Conservation (phyloP, 2,797 vertebrate species). For the Spondyliosoma cantharus region DNA sequence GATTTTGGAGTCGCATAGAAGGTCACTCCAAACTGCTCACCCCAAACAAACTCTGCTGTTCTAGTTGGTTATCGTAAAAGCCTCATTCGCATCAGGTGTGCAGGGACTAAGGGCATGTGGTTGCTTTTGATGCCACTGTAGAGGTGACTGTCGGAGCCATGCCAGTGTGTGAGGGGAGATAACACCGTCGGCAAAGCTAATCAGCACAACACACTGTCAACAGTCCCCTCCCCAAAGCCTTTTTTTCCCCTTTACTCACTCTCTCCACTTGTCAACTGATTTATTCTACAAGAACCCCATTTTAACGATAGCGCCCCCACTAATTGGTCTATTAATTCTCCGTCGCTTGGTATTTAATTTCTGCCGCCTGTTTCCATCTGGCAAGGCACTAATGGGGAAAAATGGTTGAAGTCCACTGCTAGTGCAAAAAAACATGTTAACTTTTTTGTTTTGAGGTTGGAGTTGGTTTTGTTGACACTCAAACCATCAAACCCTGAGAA, state of each 20-base stretch:
- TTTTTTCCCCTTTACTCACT: conserved; percentile 52
- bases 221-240: conserved; percentile 27
- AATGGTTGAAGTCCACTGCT: conserved; percentile 47
- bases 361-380: conserved; percentile 66
- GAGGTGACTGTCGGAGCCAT: conserved; percentile 55
- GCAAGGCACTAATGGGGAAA: conserved; percentile 54
- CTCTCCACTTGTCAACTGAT: conserved; percentile 66
- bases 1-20: background rate
- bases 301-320: conserved; percentile 59
- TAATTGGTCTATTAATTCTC: conserved; percentile 79
- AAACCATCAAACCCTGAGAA: background rate
- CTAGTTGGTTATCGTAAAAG: conserved; percentile 39
- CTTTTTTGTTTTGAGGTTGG: conserved; percentile 8
- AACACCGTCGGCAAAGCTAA: conserved; percentile 58
- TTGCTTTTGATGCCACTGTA: conserved; percentile 40
- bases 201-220: conserved; percentile 58
- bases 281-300: conserved; percentile 60
- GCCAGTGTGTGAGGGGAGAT: conserved; percentile 60
- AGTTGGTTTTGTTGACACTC: conserved; percentile 8
- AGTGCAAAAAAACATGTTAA: conserved; percentile 10
- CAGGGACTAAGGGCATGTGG: conserved; percentile 18
- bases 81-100: conserved; percentile 43
- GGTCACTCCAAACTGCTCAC: background rate
- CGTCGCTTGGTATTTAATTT: conserved; percentile 73
- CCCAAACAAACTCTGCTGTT: conserved; percentile 33